Evolutionary conservation across 1,140 invertebrate species (phyloP), one percentile per base, ranked within the genome.

Genomic region (Contarinia nasturtii): DNA sequence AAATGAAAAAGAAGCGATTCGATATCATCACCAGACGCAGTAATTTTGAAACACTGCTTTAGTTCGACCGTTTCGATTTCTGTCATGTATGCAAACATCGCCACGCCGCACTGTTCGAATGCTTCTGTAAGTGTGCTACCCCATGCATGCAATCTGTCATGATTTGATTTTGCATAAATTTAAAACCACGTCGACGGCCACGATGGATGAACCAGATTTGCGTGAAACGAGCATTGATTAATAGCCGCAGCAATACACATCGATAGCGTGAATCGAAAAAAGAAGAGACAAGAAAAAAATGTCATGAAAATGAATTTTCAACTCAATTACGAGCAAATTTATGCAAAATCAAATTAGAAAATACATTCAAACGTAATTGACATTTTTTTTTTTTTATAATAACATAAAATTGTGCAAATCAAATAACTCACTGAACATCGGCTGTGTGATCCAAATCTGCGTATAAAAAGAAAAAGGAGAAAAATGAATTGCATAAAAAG

Each of bases 81-180:
- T 14, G 93, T 96, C 85, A 96, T 97, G 60, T 97, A 98, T 5
- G 77, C 86, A 69, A 90, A 98, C 92, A 98, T 96, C 1, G 87
- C 83, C 55, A 90, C 77, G 4, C 84, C 90, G 59, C 85, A 86
- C 69, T 97, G 91, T 65, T 97, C 92, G 67, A 95, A 95, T 1
- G 92, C 83, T 69, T 97, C 92, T 57, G 77, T 66, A 20, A 97
- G 59, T 47, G 68, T 80, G 42, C 79, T 71, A n/a, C 93, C 93
- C 93, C 93, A 95, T 48, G 84, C 73, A 61, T 94, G 89, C 44
- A 93, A 65, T 61, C 86, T 89, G 59, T n/a, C n/a, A n/a, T n/a
- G 45, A 68, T 67, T 55, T 10, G 20, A 37, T 34, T 11, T 21
- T 27, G 27, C 10, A 27, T 27, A 27, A 27, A 27, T 27, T 27